Evolutionary conservation across 2,113 vertebrate genomes (phyloP), one percentile per base, ranked within the genome.

Genomic region (Anhinga rufa): DNA sequence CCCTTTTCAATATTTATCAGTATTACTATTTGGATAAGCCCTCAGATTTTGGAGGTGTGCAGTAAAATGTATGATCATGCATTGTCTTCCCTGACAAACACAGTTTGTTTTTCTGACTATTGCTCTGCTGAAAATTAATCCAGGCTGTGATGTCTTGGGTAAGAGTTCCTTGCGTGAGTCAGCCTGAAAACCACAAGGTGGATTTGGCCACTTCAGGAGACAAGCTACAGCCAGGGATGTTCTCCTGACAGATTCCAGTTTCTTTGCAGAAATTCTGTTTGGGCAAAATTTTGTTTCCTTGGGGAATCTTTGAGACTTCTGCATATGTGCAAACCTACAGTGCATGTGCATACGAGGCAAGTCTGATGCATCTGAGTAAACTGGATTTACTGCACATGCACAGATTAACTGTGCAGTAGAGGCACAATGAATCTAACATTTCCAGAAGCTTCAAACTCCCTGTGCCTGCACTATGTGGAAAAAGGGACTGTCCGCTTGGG

Each of bases 71-170:
- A 74, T 42, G 65, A 25, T 75, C 12, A 7, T 34, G 31, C 91
- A 65, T 82, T 74, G 20, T 95, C 70, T 86, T 96, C 58, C 46
- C 31, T 81, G 70, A 64, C 46, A 92, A 90, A 93, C 75, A 14
- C 52, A 12, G 48, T 93, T 76, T 71, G 18, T 90, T 91, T 96
- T 86, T 61, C 31, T 88, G 76, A 60, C 10, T 88, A 22, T 62
- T 79, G 14, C 61, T 64, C 72, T 95, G 42, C 36, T 96, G 40
- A 75, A 89, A 31, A 75, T 97, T 76, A 95, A 87, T 90, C 85
- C 60, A 71, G 54, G 36, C 82, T n/a, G 31, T 31, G 31, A 26
- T 68, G 57, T 31, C 44, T 80, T 2, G 2, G 46, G 26, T n/a
- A 44, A 19, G 48, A 86, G 34, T 34, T 74, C 36, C 52, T 55